Evolutionary conservation across 1,140 invertebrate species (phyloP), one percentile per base, ranked within the genome.

Genomic region (Papilio aristodemus): DNA sequence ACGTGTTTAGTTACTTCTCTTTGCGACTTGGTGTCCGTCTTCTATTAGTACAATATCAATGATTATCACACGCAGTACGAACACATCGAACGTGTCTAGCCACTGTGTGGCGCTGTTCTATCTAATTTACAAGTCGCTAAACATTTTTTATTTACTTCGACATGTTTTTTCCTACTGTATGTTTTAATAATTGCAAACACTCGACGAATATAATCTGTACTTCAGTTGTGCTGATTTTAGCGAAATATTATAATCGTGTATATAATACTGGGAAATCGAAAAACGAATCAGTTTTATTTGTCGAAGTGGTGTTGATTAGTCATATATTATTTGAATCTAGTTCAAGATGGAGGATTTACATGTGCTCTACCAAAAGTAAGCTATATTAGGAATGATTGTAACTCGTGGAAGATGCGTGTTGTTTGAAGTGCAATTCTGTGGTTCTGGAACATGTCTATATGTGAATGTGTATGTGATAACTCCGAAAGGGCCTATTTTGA

Each of bases 91-190:
- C 46, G 14, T 50, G 46, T 50, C 46, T 50, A 50, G 14, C 8
- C 1, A n/a, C 46, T 50, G 17, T 50, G 19, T 22, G 17, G n/a
- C 41, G 41, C 9, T 50, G 46, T 50, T 0, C 17, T 50, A 50
- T 50, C 46, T 50, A 19, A 50, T 50, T 50, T 50, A 17, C 46
- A 50, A 17, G 19, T 17, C 4, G 46, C 46, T 50, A 50, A 50
- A 50, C 17, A 50, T 19, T 22, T 46, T 46, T 17, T 50, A 50
- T 50, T 50, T 50, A 50, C 46, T 22, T 50, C 46, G 17, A 50
- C 46, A 50, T 50, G 9, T 50, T 3, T 32, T 32, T 19, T 17
- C 11, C 46, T 14, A 22, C 19, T 50, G 19, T 50, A 9, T 50
- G 17, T 19, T 50, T 50, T 50, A 50, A 50, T 50, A 50, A 50